Evolutionary conservation across 2,113 vertebrate species (phyloP).

Genomic region (Pristiophorus japonicus): DNA sequence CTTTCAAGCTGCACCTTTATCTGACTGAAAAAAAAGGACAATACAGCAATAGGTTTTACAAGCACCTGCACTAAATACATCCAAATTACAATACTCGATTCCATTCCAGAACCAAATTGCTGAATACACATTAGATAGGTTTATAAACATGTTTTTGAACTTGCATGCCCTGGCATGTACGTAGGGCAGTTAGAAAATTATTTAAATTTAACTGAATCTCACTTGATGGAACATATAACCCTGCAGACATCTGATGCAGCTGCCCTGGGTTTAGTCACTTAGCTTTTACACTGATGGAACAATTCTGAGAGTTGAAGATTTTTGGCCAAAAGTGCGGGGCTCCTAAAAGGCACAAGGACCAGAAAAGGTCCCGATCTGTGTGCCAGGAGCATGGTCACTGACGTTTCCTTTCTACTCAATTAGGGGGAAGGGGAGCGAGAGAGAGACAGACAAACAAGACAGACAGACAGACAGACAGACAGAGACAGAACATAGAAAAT

Average conservation of each 20-base stretch:
- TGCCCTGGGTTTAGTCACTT: neutral
- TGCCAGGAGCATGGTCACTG: neutral
- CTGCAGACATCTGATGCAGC: neutral
- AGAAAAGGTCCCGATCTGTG: neutral
- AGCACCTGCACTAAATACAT: neutral
- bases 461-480: too few species aligned
- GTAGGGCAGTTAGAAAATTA: neutral
- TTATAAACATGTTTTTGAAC: neutral
- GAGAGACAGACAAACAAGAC: too few species aligned
- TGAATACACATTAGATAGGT: neutral
- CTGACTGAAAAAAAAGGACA: slow-evolving; percentile 54
- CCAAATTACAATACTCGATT: neutral
- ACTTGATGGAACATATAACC: neutral
- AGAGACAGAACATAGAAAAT: too few species aligned
- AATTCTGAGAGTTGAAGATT: neutral
- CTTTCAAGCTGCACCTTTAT: slow-evolving; percentile 61
- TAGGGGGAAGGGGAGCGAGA: neutral
- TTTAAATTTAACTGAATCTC: neutral
- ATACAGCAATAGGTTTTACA: neutral
- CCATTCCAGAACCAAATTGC: neutral
- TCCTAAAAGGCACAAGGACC: neutral
- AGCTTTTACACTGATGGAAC: neutral
- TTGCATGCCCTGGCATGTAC: neutral
- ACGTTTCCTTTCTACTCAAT: neutral
- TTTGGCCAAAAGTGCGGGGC: neutral